These are phyloP conservation scores for Danio rerio DNA, from an alignment of 2,113 vertebrate genomes.

Conservation along the genomic window GRCz12tu NC_133198.1:37219501-37220000, in stretches of 20 bases:
- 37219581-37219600: no score
- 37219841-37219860: conserved; percentile 3
- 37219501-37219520: no score
- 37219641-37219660: not conserved
- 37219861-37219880: conserved; percentile 35
- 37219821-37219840: conserved; percentile 32
- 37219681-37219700: not conserved
- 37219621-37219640: no score
- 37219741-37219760: conserved; percentile 29
- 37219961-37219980: not conserved
- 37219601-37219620: no score
- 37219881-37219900: conserved; percentile 23
- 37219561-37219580: no score
- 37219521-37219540: no score
- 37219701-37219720: not conserved
- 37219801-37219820: conserved; percentile 38
- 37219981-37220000: not conserved
- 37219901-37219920: conserved; percentile 4
- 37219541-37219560: no score
- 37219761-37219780: not conserved
- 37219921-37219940: conserved; percentile 3
- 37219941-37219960: conserved; percentile 23
- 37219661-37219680: not conserved
- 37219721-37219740: conserved; percentile 1
- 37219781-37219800: not conserved